Evolutionary conservation across 1,140 invertebrate genomes (phyloP), one percentile per base, ranked within the genome.

Genomic region (Drosophila burlai): DNA sequence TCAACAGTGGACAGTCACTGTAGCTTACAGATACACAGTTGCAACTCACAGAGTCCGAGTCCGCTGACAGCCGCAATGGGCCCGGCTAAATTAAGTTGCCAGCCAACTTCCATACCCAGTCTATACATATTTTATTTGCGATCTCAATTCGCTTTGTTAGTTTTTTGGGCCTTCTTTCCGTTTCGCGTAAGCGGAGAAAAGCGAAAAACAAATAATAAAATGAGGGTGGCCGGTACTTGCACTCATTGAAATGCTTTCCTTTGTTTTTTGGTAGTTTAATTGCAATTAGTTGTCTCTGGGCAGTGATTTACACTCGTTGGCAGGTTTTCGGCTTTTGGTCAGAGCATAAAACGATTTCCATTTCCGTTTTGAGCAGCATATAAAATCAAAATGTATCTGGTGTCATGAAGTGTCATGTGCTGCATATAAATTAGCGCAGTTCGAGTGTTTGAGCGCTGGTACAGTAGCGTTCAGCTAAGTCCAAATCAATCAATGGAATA

Each of bases 371-470:
- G 46, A 64, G 71, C 74, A 83, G 24, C 43, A 65, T 52, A 71
- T 64, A 64, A 80, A 79, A 86, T 72, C 67, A 68, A 52, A 68
- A 71, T 67, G 49, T 69, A 67, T 69, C 68, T 64, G 45, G 49
- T 66, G 55, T 52, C 59, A 73, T 64, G 54, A 58, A 21, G 34
- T 24, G 52, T 24, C 67, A 60, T 73, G 68, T 34, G 69, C 60
- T 80, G 83, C 76, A 87, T 86, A 86, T 74, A 73, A 86, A 86
- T 83, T 77, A 67, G 79, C 52, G 43, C 62, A 82, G 66, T 60
- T 58, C 55, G 29, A 69, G 49, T 67, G 61, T 55, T 73, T 68
- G 40, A 40, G 55, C 55, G 49, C 34, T 36, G 29, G 24, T 81
- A 55, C 66, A 77, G 72, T 81, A 18, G 59, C 60, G 45, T 50